Percentiles rank a stretch among this genome's conserved stretches.
These are phyloP conservation scores for Mus caroli DNA, from an alignment of 2,797 vertebrate species.

Conservation along the genomic window DNA sequence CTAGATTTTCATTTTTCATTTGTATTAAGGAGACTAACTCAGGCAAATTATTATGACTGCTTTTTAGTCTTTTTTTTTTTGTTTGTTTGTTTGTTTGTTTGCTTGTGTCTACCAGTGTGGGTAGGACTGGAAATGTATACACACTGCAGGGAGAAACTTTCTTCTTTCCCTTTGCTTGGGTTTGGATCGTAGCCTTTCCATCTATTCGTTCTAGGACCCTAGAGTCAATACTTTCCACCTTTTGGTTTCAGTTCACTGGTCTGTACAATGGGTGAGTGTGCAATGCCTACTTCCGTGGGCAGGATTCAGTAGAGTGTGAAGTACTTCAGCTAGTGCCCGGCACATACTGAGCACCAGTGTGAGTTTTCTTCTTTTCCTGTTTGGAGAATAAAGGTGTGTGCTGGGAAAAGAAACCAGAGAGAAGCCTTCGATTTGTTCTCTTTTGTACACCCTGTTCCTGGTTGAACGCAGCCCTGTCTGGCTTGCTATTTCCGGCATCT, in stretches of 20 bases:
- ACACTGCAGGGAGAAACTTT: background rate
- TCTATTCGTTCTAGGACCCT: background rate
- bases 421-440: background rate
- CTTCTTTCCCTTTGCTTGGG: background rate
- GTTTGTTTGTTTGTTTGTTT: background rate
- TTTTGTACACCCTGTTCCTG: background rate
- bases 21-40: background rate
- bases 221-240: background rate
- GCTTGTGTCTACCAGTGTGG: background rate
- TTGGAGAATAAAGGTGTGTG: background rate
- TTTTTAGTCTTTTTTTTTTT: background rate
- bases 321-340: background rate
- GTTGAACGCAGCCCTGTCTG: background rate
- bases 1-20: slow-evolving; percentile 2
- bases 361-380: background rate
- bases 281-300: background rate
- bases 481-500: background rate
- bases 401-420: slow-evolving; percentile 12
- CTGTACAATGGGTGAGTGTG: background rate
- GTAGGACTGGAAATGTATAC: background rate
- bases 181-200: background rate
- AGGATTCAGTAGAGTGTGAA: background rate
- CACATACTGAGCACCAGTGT: background rate
- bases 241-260: background rate
- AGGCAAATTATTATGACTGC: background rate